These are phyloP conservation scores for Hipposideros armiger DNA, from an alignment of 2,113 vertebrate species.

Conservation along the genomic window DNA sequence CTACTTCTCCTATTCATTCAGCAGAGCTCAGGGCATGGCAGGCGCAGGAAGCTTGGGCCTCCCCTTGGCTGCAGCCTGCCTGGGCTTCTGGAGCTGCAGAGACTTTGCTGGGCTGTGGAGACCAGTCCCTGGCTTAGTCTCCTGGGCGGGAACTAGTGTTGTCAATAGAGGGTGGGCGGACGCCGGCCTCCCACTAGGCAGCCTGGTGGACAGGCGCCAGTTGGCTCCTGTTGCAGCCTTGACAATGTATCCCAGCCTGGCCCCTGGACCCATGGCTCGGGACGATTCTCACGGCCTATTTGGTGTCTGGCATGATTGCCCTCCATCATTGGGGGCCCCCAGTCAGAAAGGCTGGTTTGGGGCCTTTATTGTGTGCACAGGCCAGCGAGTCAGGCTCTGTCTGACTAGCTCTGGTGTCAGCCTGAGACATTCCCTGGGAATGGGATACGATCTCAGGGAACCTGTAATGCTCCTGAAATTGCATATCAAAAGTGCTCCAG, in stretches of 20 bases:
- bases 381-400: background rate
- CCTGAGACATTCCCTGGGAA: background rate
- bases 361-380: background rate
- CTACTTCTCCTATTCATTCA: background rate
- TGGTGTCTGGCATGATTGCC: constrained; percentile 20
- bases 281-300: constrained; percentile 67
- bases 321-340: background rate
- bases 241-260: constrained; percentile 49
- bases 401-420: background rate
- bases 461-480: constrained; percentile 37
- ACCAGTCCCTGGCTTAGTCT: background rate
- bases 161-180: constrained; percentile 10
- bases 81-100: background rate
- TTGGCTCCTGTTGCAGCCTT: constrained; percentile 58
- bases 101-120: background rate
- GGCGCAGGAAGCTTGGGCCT: background rate
- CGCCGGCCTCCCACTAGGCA: constrained; percentile 41
- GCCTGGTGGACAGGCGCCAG: constrained; percentile 60
- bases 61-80: background rate
- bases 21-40: background rate
- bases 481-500: background rate
- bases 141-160: background rate
- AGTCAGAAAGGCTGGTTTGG: background rate
- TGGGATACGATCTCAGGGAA: background rate
- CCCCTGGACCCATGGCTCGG: background rate